Conservation (phyloP, 2,888 invertebrate genomes). For the Ernsta delagoae region DNA sequence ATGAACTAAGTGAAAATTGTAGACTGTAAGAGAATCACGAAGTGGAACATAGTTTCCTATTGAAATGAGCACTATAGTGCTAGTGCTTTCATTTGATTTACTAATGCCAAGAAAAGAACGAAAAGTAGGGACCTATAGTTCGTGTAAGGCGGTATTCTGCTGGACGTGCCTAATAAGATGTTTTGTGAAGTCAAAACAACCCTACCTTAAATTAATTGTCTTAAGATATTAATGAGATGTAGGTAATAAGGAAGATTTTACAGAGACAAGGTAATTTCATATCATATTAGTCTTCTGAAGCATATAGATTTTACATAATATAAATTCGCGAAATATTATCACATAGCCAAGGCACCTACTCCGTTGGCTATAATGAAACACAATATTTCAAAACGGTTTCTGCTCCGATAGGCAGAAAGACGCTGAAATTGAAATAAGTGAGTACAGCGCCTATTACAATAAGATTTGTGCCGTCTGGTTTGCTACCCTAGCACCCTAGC, state of each 20-base stretch:
- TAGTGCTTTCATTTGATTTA: slow-evolving; percentile 29
- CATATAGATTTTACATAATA: not conserved
- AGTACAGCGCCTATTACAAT: slow-evolving; percentile 15
- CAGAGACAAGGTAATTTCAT: too few relatives aligned
- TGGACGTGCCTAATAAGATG: not conserved
- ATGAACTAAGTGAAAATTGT: not conserved
- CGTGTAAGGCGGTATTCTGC: not conserved
- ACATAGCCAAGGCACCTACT: too few relatives aligned
- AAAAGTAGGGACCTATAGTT: slow-evolving; percentile 16
- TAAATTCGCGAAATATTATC: not conserved
- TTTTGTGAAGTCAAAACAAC: too few relatives aligned
- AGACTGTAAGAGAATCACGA: not conserved
- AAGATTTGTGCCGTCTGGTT: slow-evolving; percentile 19
- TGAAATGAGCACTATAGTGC: too few relatives aligned
- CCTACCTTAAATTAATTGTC: too few relatives aligned
- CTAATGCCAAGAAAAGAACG: not conserved
- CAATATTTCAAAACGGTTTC: not conserved
- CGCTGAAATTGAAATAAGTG: slow-evolving; percentile 12
- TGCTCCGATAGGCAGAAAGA: slow-evolving; percentile 3
- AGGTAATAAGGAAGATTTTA: too few relatives aligned
- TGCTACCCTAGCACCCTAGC: slow-evolving; percentile 8
- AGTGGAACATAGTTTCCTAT: slow-evolving; percentile 21
- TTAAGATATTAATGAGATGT: too few relatives aligned
- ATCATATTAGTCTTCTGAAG: too few relatives aligned
- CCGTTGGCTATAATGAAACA: not conserved